Base-by-base conservation (phyloP, 2,888 invertebrate genomes). In the Axea sp. region DNA sequence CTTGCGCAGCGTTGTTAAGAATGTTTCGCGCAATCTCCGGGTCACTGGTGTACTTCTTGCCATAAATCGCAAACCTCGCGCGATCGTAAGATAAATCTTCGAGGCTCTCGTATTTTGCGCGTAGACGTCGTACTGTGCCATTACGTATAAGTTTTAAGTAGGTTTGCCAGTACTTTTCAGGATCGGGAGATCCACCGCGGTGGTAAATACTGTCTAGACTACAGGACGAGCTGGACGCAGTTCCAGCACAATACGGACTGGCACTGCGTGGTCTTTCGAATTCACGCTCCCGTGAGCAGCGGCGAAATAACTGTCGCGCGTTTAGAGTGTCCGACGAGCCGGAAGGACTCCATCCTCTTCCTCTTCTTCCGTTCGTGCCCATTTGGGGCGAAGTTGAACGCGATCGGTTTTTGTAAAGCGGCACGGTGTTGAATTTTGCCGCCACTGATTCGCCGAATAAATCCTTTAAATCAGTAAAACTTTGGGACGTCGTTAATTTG, bases 101-200 rank as follows among this genome's bases (percentile, higher is more conserved):
- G 41, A 91, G 89, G 78, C 92, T 91, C 86, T 96, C 95, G 83
- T 95, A 96, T 77, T 92, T 93, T 65, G 92, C 91, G 76, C 92
- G 92, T n/a, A 96, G 90, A 82, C 93, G 92, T 51, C 91, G 91
- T 14, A 96, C 95, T 83, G 94, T 94, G 7, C 95, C 95, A 53
- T 92, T 91, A 80, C 92, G 93, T 51, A 93, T 91, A 80, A 93
- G 90, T 78, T 92, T 92, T 80, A 94, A 87, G 84, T 93, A 93
- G 37, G 92, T 91, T 59, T 91, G 90, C 88, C 92, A 93, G 78
- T 92, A 91, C 80, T 91, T 91, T 81, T 93, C 93, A 67, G 91
- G 92, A 84, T 93, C 93, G 73, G 94, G 94, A 57, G 94, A 94
- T 62, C 91, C 89, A 83, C 93, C 93, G 73, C 94, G 91, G 83